Evolutionary conservation across 2,113 vertebrate species (phyloP), one percentile per base, ranked within the genome.

Genomic region (Puma concolor): DNA sequence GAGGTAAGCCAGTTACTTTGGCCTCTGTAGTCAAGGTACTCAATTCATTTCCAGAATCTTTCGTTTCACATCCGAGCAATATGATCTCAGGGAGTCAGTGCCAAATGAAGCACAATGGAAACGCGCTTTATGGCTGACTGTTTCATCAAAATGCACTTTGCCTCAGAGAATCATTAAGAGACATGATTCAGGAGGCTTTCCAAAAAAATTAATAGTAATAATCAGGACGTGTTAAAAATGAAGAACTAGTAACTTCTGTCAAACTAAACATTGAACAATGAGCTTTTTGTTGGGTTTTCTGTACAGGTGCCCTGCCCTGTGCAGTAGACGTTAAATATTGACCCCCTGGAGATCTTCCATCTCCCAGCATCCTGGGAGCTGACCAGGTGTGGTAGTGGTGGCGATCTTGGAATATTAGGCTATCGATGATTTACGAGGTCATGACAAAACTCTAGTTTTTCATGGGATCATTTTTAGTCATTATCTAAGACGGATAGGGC

Each of bases 141-240:
- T 86, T 95, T 97, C 93, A 95, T 95, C 82, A 88, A 91, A 96
- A 96, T 27, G 44, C 0, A 31, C 44, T 95, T 93, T 97, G 82
- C 60, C 36, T 85, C 77, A 38, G 71, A 48, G 54, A 91, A 60
- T 85, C 36, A 96, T 93, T 94, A 85, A 60, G 7, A 84, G 52
- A 88, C 33, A 86, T 41, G 71, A 93, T 85, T 91, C 89, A 82
- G 66, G 38, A 95, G 15, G 14, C 29, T 82, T 91, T 54, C 25
- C 29, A 41, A 19, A 31, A 25, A 57, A 36, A 72, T 44, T 50
- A 50, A 54, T 54, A 72, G 38, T 41, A 84, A 57, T 36, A 33
- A 74, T 33, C 31, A 84, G 80, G 66, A 80, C 60, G 71, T 81
- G 16, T 64, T 93, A 48, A 91, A 93, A 88, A 77, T 85, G 50